Conservation (phyloP, 2,888 invertebrate genomes). For the Chalcis sispes region DNA sequence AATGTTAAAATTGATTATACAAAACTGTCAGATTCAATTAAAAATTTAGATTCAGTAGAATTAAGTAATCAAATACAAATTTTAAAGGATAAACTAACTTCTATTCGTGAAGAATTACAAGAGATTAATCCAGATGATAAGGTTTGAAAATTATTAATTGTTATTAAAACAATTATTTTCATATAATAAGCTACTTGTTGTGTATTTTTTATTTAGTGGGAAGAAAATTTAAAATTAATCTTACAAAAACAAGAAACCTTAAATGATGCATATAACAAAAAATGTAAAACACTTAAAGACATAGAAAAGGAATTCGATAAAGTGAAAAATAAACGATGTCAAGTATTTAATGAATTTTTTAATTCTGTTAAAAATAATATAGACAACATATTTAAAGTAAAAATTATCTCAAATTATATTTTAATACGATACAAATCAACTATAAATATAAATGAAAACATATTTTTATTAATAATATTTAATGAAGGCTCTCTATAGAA, state of each 20-base stretch:
- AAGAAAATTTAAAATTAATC: conserved; percentile 14
- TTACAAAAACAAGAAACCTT: conserved; percentile 1
- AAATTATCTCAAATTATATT: conserved; percentile 33
- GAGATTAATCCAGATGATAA: not conserved
- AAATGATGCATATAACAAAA: not conserved
- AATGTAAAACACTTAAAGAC: not conserved
- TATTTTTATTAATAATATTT: not conserved
- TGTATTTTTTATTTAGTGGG: conserved; percentile 21
- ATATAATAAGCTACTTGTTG: not conserved
- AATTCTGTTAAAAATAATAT: conserved; percentile 88
- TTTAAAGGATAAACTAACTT: conserved; percentile 1
- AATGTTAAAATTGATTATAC: conserved; percentile 48
- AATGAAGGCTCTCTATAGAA: conserved; percentile 69
- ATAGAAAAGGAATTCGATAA: conserved; percentile 34
- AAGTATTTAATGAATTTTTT: conserved; percentile 35
- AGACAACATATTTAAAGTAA: conserved; percentile 95
- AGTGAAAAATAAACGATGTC: conserved; percentile 27
- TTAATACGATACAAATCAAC: not conserved
- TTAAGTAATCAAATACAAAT: conserved; percentile 4
- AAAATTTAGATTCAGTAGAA: not conserved
- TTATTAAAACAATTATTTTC: conserved; percentile 1
- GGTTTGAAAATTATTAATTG: conserved; percentile 20
- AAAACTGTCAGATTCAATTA: not conserved
- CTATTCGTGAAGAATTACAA: conserved; percentile 1
- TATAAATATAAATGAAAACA: not conserved